A percentile compares a stretch with the other conserved stretches of the same genome.
Evolutionary conservation across 1,140 invertebrate species (phyloP).

Genomic region (Pantala flavescens): DNA sequence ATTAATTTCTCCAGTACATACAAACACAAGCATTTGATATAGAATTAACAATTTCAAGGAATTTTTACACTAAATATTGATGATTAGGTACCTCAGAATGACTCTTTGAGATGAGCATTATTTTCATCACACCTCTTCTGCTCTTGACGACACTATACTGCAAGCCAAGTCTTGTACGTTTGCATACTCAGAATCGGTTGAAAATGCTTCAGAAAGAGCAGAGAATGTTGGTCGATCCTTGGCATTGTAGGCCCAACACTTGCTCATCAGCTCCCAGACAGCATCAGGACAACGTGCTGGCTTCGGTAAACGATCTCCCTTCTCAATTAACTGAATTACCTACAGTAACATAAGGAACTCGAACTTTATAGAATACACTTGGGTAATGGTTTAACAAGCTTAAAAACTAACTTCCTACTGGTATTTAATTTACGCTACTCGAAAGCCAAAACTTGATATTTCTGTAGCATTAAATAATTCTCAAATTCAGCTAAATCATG

Average conservation of each 20-base stretch:
- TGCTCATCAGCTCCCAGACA: constrained; percentile 76
- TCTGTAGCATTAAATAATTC: constrained; percentile 12
- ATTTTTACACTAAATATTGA: too few species aligned
- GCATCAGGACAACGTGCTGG: constrained; percentile 74
- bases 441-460: neutral
- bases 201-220: constrained; percentile 65
- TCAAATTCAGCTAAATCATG: too few species aligned
- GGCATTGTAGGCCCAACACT: constrained; percentile 79
- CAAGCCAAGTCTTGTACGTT: constrained; percentile 50
- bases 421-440: neutral
- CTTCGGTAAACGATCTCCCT: constrained; percentile 58
- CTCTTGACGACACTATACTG: neutral
- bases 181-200: constrained; percentile 56
- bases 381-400: neutral
- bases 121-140: neutral
- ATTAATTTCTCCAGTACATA: too few species aligned
- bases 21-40: too few species aligned
- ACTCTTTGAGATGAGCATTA: neutral
- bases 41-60: too few species aligned
- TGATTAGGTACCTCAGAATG: neutral
- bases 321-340: constrained; percentile 71
- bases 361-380: neutral
- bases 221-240: constrained; percentile 69
- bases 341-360: constrained; percentile 34
- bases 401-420: constrained; percentile 4